Evolutionary conservation across 2,797 vertebrate genomes (phyloP), one percentile per base, ranked within the genome.

Genomic region (Bryconaethiops microstoma): DNA sequence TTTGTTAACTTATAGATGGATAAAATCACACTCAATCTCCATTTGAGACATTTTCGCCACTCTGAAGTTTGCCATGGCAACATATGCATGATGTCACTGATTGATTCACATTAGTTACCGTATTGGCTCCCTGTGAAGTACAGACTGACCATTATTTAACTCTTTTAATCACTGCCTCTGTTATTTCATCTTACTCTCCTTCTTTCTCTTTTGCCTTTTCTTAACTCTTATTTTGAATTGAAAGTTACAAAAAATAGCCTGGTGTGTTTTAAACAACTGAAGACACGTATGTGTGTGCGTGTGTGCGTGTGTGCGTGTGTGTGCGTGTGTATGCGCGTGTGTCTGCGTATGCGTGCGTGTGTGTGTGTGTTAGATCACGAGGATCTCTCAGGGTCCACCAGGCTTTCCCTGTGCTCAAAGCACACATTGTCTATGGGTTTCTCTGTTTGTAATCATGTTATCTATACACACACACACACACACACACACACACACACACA

Each of bases 51-150:
- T 71, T 63, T 48, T 21, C 12, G 6, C 59, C 35, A 10, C 45
- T 50, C 12, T 63, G 59, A 16, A 45, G 55, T 62, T 75, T 48
- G 1, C 73, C 73, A 63, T 75, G 74, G 73, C 59, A 63, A 63
- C 57, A 25, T 48, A 23, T 63, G 74, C 29, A 25, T 48, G 59
- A 63, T 19, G 23, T 25, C 10, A 42, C 23, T 23, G 57, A 75
- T 19, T 63, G 57, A 63, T 62, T 12, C 57, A 48, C 40, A 50
- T 73, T 35, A 57, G 25, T 35, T 9, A 65, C 63, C 40, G 63
- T 40, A 65, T 1, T 12, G 39, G 16, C 63, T 65, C 67, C 67
- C 67, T 19, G 63, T 35, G 25, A 7, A 39, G 23, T 1, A 1
- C 21, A 13, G 4, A 35, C 42, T 21, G 42, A 35, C 69, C 23